Conservation (phyloP, 2,797 vertebrate genomes). For the Gambelia wislizenii region DNA sequence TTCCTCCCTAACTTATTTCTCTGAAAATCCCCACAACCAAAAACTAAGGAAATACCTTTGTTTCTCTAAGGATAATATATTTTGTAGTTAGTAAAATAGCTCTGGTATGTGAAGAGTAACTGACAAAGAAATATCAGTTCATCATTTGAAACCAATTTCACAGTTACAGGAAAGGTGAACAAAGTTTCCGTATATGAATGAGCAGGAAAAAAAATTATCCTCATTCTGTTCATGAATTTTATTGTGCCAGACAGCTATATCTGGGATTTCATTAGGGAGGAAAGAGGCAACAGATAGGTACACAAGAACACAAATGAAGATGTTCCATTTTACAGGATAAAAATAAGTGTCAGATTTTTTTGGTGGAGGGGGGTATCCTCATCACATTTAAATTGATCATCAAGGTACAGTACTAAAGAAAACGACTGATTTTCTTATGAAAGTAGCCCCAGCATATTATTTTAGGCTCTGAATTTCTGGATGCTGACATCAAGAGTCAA, state of each 20-base stretch:
- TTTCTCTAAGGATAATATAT: conserved; percentile 29
- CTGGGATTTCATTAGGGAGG: conserved; percentile 31
- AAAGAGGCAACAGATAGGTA: conserved; percentile 17
- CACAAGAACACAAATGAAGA: conserved; percentile 60
- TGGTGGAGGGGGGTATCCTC: conserved; percentile 8
- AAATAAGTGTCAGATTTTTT: conserved; percentile 59
- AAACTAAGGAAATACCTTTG: conserved; percentile 23
- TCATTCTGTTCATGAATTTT: conserved; percentile 56
- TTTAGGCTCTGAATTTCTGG: conserved; percentile 17
- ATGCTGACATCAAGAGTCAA: conserved; percentile 25
- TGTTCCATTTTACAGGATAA: conserved; percentile 55
- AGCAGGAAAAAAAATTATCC: conserved; percentile 60
- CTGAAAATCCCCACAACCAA: conserved; percentile 26
- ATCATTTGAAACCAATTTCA: conserved; percentile 72
- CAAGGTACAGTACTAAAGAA: conserved; percentile 16
- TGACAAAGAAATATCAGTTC: conserved; percentile 56
- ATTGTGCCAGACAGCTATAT: conserved; percentile 48
- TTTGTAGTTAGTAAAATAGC: conserved; percentile 53
- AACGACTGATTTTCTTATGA: conserved; percentile 35
- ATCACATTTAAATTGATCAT: conserved; percentile 48
- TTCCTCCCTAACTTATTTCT: conserved; percentile 21
- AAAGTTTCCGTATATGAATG: conserved; percentile 60
- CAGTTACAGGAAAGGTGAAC: conserved; percentile 63
- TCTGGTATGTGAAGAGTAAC: conserved; percentile 47
- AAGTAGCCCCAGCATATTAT: neutral